phyloP scores from a whole-genome alignment of 2,113 vertebrate species.

The Nesospiza acunhae region DNA sequence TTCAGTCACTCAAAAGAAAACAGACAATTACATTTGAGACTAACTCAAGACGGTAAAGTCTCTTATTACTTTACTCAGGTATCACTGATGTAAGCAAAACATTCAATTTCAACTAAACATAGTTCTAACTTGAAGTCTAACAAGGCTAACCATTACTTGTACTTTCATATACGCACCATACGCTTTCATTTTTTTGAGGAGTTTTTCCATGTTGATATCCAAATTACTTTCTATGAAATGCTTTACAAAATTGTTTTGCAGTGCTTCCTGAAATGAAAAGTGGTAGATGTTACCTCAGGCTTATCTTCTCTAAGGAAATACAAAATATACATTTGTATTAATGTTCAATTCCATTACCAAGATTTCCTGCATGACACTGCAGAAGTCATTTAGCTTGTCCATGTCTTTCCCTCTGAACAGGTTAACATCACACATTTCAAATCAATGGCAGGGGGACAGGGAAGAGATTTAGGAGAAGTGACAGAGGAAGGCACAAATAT shows the following conservation, averaged over 20 bases:
- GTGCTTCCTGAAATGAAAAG: constrained; percentile 60
- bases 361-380: background rate
- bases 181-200: constrained; percentile 42
- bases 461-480: background rate
- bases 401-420: background rate
- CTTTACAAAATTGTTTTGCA: constrained; percentile 68
- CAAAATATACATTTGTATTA: background rate
- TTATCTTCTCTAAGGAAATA: background rate
- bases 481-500: background rate
- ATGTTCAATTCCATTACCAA: background rate
- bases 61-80: background rate
- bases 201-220: constrained; percentile 48
- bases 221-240: constrained; percentile 72
- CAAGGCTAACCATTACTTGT: background rate
- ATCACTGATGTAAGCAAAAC: background rate
- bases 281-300: background rate
- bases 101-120: background rate
- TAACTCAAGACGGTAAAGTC: background rate
- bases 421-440: background rate
- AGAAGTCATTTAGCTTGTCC: background rate
- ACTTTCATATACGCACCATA: constrained; percentile 56
- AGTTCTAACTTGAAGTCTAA: background rate
- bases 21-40: background rate
- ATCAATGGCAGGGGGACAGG: background rate
- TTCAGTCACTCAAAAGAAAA: background rate